phyloP scores from a whole-genome alignment of 2,888 invertebrate species.

The Ophion ellenae region DNA sequence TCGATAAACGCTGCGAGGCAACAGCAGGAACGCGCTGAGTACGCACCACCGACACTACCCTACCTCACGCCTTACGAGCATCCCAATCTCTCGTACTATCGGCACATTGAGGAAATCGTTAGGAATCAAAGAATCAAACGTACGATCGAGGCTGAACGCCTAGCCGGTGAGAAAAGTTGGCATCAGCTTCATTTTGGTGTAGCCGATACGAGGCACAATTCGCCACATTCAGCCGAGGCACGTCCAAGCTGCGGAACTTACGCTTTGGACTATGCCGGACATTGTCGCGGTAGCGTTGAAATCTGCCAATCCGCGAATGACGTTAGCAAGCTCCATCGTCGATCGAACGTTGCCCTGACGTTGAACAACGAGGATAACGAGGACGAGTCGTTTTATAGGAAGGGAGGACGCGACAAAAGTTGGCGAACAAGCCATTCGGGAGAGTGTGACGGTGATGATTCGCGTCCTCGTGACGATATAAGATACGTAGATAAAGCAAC shows the following conservation, averaged over 20 bases:
- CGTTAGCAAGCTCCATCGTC: constrained; percentile 13
- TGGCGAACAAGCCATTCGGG: constrained; percentile 23
- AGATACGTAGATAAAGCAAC: constrained; percentile 51
- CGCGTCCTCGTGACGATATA: constrained; percentile 18
- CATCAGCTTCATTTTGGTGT: not conserved
- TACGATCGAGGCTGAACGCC: constrained; percentile 12
- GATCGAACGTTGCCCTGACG: constrained; percentile 40
- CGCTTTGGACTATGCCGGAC: constrained; percentile 57
- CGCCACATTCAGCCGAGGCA: not conserved
- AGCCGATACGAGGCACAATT: not conserved
- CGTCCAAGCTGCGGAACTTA: not conserved
- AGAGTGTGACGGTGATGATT: constrained; percentile 28
- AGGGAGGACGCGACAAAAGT: constrained; percentile 21
- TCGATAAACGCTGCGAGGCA: not conserved
- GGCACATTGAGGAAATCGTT: constrained; percentile 48
- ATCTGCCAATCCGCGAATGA: constrained; percentile 5
- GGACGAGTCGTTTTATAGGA: not conserved
- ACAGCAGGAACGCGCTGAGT: not conserved
- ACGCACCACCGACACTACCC: not conserved
- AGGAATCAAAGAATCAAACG: constrained; percentile 41
- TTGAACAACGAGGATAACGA: constrained; percentile 14
- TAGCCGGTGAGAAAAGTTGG: not conserved
- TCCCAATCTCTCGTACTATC: constrained; percentile 53
- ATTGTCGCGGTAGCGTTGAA: constrained; percentile 15
- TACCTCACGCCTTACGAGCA: constrained; percentile 21